A percentile compares a stretch with the other conserved stretches of the same genome.
Evolutionary conservation across 2,113 vertebrate genomes (phyloP).

Genomic region (Pterocles orientalis): DNA sequence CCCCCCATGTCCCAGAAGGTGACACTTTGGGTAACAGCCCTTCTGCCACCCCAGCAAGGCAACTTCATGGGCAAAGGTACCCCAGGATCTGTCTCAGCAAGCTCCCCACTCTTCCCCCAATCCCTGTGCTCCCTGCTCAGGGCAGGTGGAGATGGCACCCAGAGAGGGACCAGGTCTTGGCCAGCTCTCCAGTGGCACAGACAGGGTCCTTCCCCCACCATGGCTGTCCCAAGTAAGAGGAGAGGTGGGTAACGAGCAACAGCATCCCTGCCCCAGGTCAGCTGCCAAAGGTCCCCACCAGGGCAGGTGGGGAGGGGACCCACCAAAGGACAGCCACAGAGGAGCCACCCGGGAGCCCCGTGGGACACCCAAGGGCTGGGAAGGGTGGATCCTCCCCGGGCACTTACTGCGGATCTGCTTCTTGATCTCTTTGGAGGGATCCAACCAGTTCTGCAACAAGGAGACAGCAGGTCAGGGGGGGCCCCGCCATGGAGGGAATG

Average conservation of each 20-base stretch:
- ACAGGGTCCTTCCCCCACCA: accelerated
- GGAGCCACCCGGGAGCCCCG: neutral
- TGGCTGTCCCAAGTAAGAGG: accelerated
- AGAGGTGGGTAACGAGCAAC: neutral
- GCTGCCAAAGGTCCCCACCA: neutral
- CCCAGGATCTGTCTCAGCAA: neutral
- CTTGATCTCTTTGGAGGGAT: slow-evolving; percentile 99
- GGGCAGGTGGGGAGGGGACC: neutral
- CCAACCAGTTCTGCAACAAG: slow-evolving; percentile 89
- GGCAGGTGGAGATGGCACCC: neutral
- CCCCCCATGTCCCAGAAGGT: neutral
- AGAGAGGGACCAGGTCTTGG: neutral
- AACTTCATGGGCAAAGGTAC: neutral
- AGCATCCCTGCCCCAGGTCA: neutral
- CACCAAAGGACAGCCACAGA: neutral
- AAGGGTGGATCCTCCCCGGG: neutral
- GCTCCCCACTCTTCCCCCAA: accelerated
- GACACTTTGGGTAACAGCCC: neutral
- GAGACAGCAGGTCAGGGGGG: slow-evolving; percentile 43
- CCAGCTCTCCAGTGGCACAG: neutral
- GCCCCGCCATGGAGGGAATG: neutral
- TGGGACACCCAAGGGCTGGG: neutral
- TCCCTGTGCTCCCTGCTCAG: neutral
- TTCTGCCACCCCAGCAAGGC: neutral
- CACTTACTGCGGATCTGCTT: slow-evolving; percentile 98